These are phyloP conservation scores for Gopherus evgoodei DNA, from an alignment of 2,113 vertebrate species.

Conservation along the genomic window DNA sequence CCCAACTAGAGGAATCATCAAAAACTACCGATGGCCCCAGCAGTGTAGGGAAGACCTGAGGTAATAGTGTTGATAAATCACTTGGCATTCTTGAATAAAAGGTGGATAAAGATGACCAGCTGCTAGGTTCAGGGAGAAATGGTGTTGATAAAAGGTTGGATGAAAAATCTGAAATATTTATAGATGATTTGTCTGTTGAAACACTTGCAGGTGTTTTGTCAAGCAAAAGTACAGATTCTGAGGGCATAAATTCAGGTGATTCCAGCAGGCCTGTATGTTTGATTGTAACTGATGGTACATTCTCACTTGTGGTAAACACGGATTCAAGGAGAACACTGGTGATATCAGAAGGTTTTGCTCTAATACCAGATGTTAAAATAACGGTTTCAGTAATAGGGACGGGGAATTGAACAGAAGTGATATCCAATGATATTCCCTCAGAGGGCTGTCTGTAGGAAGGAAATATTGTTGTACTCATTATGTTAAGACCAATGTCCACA, in stretches of 20 bases:
- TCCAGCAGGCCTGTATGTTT: background rate
- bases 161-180: slow-evolving; percentile 27
- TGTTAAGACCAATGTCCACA: background rate
- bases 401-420: background rate
- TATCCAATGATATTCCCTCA: background rate
- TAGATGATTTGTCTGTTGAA: background rate
- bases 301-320: background rate
- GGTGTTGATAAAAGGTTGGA: slow-evolving; percentile 46
- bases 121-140: slow-evolving; percentile 44
- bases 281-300: accelerated
- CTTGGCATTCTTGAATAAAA: slow-evolving; percentile 21
- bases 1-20: slow-evolving; percentile 11
- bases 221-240: slow-evolving; percentile 36
- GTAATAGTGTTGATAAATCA: slow-evolving; percentile 21
- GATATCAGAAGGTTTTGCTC: background rate
- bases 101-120: background rate
- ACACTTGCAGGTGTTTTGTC: background rate
- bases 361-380: accelerated
- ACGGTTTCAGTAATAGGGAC: background rate
- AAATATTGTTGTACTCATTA: slow-evolving; percentile 4
- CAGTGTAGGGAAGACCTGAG: slow-evolving; percentile 50
- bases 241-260: slow-evolving; percentile 14
- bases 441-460: slow-evolving; percentile 42
- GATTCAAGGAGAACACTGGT: background rate
- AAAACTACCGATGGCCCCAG: background rate